Evolutionary conservation across 2,797 vertebrate genomes (phyloP).

Genomic region (Smutsia gigantea): DNA sequence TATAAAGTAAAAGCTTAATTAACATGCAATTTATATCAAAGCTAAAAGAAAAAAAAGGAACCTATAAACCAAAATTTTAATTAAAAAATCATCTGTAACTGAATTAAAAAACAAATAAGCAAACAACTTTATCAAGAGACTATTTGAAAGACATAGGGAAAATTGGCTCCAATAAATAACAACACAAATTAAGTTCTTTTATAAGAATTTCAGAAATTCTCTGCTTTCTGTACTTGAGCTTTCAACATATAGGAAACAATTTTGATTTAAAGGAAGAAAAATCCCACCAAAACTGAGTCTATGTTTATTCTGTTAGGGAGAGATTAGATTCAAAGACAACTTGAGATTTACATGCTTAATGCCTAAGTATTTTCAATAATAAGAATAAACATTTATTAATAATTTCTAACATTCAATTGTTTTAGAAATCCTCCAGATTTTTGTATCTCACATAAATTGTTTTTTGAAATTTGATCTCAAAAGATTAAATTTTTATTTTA

Average conservation of each 20-base stretch:
- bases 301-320: background rate
- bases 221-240: background rate
- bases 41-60: conserved; percentile 26
- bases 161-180: background rate
- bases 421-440: conserved; percentile 35
- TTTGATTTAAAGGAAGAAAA: conserved; percentile 39
- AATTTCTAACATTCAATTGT: background rate
- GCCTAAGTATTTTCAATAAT: background rate
- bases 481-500: background rate
- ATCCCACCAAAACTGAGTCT: background rate
- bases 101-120: background rate
- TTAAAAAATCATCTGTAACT: conserved; percentile 28
- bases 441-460: conserved; percentile 12
- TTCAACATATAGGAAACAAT: background rate
- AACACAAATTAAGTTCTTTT: background rate
- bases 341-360: conserved; percentile 37
- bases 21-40: conserved; percentile 36
- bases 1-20: conserved; percentile 31
- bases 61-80: conserved; percentile 8
- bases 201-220: conserved; percentile 42
- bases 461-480: conserved; percentile 48
- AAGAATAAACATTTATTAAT: background rate
- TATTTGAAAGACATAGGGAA: background rate
- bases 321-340: conserved; percentile 9
- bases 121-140: background rate